phyloP scores from a whole-genome alignment of 2,888 invertebrate species.

The Pterostichus madidus region DNA sequence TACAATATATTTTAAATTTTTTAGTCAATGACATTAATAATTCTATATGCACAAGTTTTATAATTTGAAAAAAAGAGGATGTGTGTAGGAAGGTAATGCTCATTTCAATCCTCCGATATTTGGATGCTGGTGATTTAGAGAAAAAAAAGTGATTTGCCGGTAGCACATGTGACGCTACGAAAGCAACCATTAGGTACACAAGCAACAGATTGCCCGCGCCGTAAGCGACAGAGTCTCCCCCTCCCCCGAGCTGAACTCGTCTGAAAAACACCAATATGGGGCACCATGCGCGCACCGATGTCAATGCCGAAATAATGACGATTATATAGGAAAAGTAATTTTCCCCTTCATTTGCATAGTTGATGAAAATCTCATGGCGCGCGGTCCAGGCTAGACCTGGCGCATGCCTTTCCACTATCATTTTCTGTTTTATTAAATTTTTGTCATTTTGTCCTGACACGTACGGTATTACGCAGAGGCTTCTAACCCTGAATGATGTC shows the following conservation, averaged over 20 bases:
- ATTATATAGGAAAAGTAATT: constrained; percentile 79
- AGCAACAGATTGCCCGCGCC: constrained; percentile 64
- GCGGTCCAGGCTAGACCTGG: constrained; percentile 37
- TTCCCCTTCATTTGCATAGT: constrained; percentile 78
- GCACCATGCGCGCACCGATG: constrained; percentile 74
- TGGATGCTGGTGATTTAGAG: constrained; percentile 53
- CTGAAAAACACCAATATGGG: constrained; percentile 77
- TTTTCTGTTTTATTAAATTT: constrained; percentile 68
- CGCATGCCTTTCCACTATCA: constrained; percentile 68
- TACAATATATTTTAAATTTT: no score
- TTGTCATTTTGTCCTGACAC: constrained; percentile 64
- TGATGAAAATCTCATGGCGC: constrained; percentile 76
- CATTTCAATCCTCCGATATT: constrained; percentile 58
- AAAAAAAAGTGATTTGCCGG: constrained; percentile 62
- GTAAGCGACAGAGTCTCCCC: not conserved
- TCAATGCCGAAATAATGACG: constrained; percentile 79
- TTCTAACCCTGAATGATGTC: constrained; percentile 37
- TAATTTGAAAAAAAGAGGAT: constrained; percentile 10
- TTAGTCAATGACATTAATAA: no score
- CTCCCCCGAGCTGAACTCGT: constrained; percentile 1
- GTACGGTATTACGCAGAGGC: constrained; percentile 49
- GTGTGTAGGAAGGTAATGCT: constrained; percentile 42
- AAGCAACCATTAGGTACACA: constrained; percentile 59
- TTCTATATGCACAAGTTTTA: not conserved
- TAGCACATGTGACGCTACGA: constrained; percentile 40